Conservation (phyloP, 2,888 invertebrate genomes). For the Tenthredo notha region DNA sequence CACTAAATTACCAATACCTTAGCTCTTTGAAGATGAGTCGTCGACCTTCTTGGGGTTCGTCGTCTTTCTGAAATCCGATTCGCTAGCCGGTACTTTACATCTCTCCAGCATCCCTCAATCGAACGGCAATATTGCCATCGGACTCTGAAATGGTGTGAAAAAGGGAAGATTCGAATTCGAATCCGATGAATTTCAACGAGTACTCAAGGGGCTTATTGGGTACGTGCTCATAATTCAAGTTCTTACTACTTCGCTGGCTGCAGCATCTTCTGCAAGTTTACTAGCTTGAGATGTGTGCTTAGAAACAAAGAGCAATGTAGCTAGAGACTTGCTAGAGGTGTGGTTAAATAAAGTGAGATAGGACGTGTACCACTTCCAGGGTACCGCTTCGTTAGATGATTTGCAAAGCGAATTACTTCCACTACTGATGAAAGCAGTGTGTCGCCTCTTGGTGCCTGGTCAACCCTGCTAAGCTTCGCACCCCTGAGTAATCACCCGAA, state of each 20-base stretch:
- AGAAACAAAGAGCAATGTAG: not conserved
- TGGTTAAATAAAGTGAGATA: constrained; percentile 16
- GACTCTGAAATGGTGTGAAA: constrained; percentile 2
- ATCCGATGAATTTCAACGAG: not conserved
- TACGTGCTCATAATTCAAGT: constrained; percentile 23
- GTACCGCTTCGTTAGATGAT: constrained; percentile 72
- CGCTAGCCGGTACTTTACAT: not conserved
- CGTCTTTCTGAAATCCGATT: constrained; percentile 6
- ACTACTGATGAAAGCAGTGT: constrained; percentile 72
- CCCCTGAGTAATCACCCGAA: constrained; percentile 35
- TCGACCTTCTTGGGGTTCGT: not conserved
- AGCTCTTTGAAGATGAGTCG: not conserved
- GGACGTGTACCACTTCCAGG: constrained; percentile 63
- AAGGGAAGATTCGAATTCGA: not conserved
- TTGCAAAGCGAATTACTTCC: constrained; percentile 76
- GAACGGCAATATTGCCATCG: not conserved
- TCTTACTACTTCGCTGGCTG: not conserved
- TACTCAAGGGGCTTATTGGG: not conserved
- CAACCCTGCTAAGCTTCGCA: constrained; percentile 57
- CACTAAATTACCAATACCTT: not conserved
- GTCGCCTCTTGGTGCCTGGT: constrained; percentile 49
- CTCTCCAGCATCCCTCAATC: not conserved
- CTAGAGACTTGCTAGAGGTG: not conserved
- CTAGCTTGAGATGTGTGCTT: not conserved
- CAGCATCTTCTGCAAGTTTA: not conserved